phyloP scores from a whole-genome alignment of 2,113 vertebrate genomes.

The Lophura nycthemera region DNA sequence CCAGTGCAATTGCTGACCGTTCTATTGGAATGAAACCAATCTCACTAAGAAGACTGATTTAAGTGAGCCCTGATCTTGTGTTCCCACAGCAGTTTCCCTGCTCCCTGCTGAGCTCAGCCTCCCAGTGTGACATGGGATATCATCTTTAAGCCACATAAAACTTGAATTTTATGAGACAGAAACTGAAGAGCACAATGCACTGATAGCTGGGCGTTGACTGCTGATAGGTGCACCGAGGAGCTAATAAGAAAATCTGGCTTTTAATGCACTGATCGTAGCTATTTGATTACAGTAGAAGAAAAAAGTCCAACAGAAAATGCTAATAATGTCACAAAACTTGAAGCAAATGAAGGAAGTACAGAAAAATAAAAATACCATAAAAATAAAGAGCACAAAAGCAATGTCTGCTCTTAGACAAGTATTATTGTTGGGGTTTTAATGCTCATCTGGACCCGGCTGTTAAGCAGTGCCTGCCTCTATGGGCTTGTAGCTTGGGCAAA shows the following conservation, averaged over 20 bases:
- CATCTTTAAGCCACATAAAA: neutral
- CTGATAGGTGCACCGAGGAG: neutral
- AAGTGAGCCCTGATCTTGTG: neutral
- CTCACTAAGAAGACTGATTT: fast-evolving
- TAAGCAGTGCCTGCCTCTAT: fast-evolving
- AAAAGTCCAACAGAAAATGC: conserved; percentile 4
- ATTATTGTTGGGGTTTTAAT: neutral
- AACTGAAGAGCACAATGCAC: neutral
- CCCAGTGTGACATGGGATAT: fast-evolving
- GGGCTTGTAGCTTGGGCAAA: neutral
- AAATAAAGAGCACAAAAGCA: neutral
- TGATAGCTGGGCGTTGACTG: fast-evolving
- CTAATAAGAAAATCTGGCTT: neutral
- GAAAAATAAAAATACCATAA: neutral
- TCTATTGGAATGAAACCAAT: neutral
- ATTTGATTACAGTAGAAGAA: conserved; percentile 10
- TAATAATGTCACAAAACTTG: neutral
- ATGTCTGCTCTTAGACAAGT: neutral
- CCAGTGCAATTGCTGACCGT: neutral
- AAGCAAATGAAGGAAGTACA: neutral
- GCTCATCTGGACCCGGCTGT: neutral
- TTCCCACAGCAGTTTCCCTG: fast-evolving
- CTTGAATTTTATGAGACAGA: neutral
- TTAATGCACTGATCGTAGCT: neutral
- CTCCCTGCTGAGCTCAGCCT: neutral